Conservation (phyloP, 1,140 invertebrate species). For the Drosophila subpulchrella region DNA sequence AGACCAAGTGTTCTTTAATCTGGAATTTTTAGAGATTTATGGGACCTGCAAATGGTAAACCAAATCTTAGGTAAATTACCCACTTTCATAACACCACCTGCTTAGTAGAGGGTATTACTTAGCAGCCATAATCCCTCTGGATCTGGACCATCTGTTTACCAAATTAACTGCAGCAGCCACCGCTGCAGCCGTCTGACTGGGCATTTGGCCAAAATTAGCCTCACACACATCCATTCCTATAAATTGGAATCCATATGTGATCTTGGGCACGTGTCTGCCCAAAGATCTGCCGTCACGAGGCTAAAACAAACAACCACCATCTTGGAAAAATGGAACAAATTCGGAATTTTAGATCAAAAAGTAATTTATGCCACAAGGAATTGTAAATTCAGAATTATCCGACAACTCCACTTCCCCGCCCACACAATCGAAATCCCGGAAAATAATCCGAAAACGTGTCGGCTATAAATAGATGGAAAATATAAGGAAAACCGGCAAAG, state of each 20-base stretch:
- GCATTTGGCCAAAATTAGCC: conserved; percentile 48
- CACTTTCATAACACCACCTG: not conserved
- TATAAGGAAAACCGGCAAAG: conserved; percentile 44
- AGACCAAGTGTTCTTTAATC: not conserved
- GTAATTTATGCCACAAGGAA: conserved; percentile 33
- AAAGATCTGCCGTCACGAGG: conserved; percentile 44
- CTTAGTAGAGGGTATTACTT: conserved; percentile 14
- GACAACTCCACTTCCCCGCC: conserved; percentile 2
- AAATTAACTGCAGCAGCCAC: conserved; percentile 24
- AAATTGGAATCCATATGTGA: conserved; percentile 16
- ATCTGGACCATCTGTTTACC: conserved; percentile 14
- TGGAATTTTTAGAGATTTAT: not conserved
- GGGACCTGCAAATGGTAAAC: not conserved
- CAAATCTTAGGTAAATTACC: not conserved
- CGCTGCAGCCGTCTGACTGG: conserved; percentile 35
- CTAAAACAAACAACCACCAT: conserved; percentile 37
- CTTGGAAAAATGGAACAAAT: conserved; percentile 7
- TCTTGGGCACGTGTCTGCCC: conserved; percentile 44
- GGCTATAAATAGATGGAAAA: conserved; percentile 59
- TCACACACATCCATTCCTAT: conserved; percentile 2
- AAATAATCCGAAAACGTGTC: conserved; percentile 38
- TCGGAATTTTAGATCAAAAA: conserved; percentile 50
- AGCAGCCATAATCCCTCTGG: not conserved
- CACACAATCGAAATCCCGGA: conserved; percentile 30
- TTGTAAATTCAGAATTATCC: conserved; percentile 35